Evolutionary conservation across 2,113 vertebrate genomes (phyloP), one percentile per base, ranked within the genome.

Genomic region (Bombycilla garrulus): DNA sequence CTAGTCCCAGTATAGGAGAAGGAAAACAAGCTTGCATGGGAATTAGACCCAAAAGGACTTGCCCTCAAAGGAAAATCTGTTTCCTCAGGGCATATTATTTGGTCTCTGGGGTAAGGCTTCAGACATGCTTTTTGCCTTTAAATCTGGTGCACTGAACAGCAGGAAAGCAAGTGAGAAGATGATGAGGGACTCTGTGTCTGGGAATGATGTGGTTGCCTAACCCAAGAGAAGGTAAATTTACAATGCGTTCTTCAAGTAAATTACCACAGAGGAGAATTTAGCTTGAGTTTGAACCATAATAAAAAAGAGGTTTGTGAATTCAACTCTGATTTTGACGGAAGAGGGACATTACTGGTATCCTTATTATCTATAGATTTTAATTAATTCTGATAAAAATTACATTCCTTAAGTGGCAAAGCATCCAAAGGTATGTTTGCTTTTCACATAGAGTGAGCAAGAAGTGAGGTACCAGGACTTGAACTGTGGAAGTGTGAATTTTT

Each of bases 111-210:
- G 3, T 38, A 25, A 84, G 70, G 7, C 40, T 70, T 60, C 60
- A 40, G 36, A 48, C 16, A 25, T 81, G 14, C 3, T 36, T 64
- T 71, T 71, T 84, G 44, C 31, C 26, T 77, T 73, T 88, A 80
- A 80, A 85, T n/a, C 5, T 15, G 21, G 26, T 77, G 16, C 22
- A 17, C 12, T 11, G 29, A 82, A n/a, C 14, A 47, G 14, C 40
- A 65, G 31, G 13, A 40, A 74, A 10, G 20, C 3, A 0, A 35
- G 38, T 0, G 1, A 44, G 33, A 40, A 62, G 13, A 35, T 5
- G 12, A 7, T 21, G 18, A 14, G 7, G 47, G 12, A 31, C 8
- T 28, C 28, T 74, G 24, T 8, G 3, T 64, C 45, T 80, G 50
- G 48, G 50, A 76, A 56, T 9, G 8, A 58, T 77, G 20, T 0